Base-by-base conservation (phyloP, 2,888 invertebrate species). In the Hypena proboscidalis region DNA sequence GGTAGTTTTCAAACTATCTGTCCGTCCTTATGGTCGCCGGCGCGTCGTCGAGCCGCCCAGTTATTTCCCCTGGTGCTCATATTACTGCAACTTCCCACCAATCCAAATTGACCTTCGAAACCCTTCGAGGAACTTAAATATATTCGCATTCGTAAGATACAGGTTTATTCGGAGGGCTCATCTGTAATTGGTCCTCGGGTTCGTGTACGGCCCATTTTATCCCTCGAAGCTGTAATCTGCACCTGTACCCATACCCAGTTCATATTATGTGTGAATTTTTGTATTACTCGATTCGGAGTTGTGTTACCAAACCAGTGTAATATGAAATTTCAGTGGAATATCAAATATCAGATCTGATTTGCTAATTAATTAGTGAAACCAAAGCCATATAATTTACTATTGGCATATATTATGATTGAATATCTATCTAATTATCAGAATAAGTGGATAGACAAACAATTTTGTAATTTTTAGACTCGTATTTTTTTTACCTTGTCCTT, bases 31-130 rank as follows among this genome's bases (percentile, higher is more conserved):
- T 72, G 67, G 70, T 74, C 71, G 70, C 71, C 70, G 77, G 71
- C n/a, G n/a, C n/a, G n/a, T n/a, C n/a, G n/a, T n/a, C n/a, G n/a
- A n/a, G n/a, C 74, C 73, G 68, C 68, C 61, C 64, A 70, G 78
- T 82, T 87, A 87, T 87, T 85, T 87, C 88, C 88, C 86, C 58
- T 71, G 86, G 74, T 77, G 78, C 77, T 74, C 80, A 85, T 87
- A 84, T 80, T 78, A 81, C 77, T 77, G 77, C 80, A 76, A 80
- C 75, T 77, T 74, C 58, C 62, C 59, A 59, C 85, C 85, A 83
- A 63, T 62, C 50, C 82, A 75, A 68, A 61, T 47, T 59, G 85
- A 72, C 58, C 83, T 72, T 62, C 62, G 65, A 53, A 61, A 9
- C 58, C 67, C 68, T 62, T 53, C 63, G 55, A 40, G 37, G 36